phyloP scores from a whole-genome alignment of 2,797 vertebrate species.

The Amphiprion clarkii region DNA sequence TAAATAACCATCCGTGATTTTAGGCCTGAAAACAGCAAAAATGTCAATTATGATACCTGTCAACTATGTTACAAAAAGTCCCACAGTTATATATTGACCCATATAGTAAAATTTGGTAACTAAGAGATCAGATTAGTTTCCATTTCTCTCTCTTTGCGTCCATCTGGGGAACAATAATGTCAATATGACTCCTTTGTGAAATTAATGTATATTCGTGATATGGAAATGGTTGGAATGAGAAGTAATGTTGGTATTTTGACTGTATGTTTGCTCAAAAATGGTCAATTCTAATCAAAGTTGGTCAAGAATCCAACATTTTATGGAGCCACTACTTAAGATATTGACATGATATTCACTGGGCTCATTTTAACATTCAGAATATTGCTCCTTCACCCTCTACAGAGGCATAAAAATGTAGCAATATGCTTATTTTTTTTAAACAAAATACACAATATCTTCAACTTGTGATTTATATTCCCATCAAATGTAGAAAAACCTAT shows the following conservation, averaged over 20 bases:
- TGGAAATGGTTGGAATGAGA: background rate
- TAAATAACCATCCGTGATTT: no score
- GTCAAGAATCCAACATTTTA: background rate
- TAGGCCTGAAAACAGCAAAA: no score
- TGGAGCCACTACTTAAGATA: constrained; percentile 3
- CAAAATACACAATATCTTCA: background rate
- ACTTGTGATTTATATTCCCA: background rate
- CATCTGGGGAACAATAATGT: background rate
- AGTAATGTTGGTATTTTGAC: background rate
- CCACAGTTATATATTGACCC: no score
- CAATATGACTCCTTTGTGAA: background rate
- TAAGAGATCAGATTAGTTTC: background rate
- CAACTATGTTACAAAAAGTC: no score
- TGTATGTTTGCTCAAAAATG: background rate
- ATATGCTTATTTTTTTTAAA: no score
- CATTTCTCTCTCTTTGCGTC: background rate
- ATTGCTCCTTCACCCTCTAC: no score
- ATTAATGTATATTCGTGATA: background rate
- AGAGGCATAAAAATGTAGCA: no score
- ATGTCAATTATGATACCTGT: no score
- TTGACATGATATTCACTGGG: background rate
- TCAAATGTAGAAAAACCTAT: no score
- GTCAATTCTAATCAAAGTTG: background rate
- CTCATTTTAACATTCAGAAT: no score
- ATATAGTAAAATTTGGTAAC: background rate